Percentiles rank a stretch among this genome's conserved stretches.
These are phyloP conservation scores for Paramormyrops kingsleyae DNA, from an alignment of 2,113 vertebrate genomes.

Conservation along the genomic window DNA sequence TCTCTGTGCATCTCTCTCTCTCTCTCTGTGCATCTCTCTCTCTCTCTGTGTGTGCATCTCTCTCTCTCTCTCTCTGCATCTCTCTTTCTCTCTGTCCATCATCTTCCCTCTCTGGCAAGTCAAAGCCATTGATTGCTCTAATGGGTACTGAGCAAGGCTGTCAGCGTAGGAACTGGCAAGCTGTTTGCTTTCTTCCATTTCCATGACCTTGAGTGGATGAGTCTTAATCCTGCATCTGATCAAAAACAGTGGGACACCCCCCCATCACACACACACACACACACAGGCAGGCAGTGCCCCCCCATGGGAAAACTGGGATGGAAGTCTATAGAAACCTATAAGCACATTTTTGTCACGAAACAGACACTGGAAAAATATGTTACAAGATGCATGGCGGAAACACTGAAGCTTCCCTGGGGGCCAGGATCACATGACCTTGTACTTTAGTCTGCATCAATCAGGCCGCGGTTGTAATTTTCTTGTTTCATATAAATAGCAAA, in stretches of 20 bases:
- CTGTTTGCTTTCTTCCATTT: slow-evolving; percentile 15
- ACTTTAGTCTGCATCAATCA: not conserved
- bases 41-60: not conserved
- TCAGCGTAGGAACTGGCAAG: slow-evolving; percentile 1
- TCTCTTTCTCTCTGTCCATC: not conserved
- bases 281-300: not conserved
- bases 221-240: slow-evolving; percentile 7
- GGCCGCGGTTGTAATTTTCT: not conserved
- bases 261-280: not conserved
- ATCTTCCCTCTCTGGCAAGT: slow-evolving; percentile 25
- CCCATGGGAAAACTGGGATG: not conserved
- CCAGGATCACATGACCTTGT: not conserved
- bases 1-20: not conserved
- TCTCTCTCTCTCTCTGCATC: not conserved
- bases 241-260: not conserved
- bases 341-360: not conserved
- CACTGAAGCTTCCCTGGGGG: not conserved
- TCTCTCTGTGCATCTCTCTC: too few species aligned
- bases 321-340: not conserved
- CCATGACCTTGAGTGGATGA: slow-evolving; percentile 40
- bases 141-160: slow-evolving; percentile 29
- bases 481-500: not conserved
- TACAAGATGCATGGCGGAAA: not conserved
- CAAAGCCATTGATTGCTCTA: slow-evolving; percentile 50
- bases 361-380: not conserved